Conservation (phyloP, 2,113 vertebrate species). For the Saguinus imperator region DNA sequence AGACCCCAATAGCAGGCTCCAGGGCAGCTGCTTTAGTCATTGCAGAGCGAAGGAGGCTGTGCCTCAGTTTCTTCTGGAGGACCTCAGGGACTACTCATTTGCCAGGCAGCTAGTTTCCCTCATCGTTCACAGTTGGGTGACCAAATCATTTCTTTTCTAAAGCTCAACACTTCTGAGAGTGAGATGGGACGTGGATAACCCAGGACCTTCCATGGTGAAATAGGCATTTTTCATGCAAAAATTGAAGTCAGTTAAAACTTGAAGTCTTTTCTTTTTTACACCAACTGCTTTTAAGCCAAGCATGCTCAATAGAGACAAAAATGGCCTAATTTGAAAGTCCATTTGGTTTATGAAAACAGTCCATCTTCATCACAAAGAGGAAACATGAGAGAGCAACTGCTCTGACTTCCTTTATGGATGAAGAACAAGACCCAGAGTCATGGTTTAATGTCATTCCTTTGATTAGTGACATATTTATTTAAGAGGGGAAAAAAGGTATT, state of each 20-base stretch:
- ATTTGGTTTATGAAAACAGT: constrained; percentile 10
- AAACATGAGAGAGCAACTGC: neutral
- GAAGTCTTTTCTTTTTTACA: neutral
- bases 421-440: neutral
- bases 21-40: neutral
- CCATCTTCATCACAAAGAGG: neutral
- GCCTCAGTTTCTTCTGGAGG: neutral
- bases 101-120: neutral
- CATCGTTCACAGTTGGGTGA: neutral
- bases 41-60: fast-evolving
- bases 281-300: neutral
- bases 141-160: neutral
- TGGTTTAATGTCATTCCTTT: neutral
- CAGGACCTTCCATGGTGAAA: too few species aligned
- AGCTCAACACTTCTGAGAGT: neutral
- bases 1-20: neutral
- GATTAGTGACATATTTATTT: neutral
- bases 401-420: neutral
- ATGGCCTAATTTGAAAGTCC: neutral
- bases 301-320: neutral
- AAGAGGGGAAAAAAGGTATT: neutral
- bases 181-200: neutral
- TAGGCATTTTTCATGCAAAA: neutral
- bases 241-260: neutral
- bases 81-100: neutral